Base-by-base conservation (phyloP, 2,888 invertebrate species). In the Drosophila algonquin region DNA sequence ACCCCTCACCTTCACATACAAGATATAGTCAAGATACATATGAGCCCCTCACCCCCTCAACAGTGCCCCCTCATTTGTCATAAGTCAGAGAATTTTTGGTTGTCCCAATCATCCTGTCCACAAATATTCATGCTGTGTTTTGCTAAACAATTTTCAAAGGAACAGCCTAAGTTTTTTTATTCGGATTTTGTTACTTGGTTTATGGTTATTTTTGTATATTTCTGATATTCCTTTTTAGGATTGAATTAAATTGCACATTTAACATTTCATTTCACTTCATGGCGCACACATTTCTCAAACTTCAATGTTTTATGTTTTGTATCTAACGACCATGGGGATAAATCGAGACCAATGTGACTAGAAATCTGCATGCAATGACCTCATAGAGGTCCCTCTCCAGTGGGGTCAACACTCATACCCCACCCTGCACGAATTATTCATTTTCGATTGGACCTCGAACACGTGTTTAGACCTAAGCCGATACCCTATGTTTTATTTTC, bases 121-220 rank as follows among this genome's bases (percentile, higher is more conserved):
- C 18, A 56, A 75, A 74, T 69, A 74, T 87, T 90, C 89, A 89
- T 80, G 84, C 89, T 90, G 89, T 89, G 89, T 89, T 89, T 89
- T 89, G 89, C 89, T 87, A 71, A 76, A 75, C 18, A 64, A 63
- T 80, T 76, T 69, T 47, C n/a, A 52, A 51, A 57, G 55, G 52
- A 63, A 64, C 50, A 71, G 21, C 21, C 21, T 21, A 21, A n/a
- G n/a, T 47, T 3, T 50, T 57, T 56, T 52, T 57, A 64, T 53
- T 67, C 9, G 18, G 6, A 46, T 45, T 8, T 16, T n/a, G 50
- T 63, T n/a, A 24, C 32, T 73, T 63, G 27, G 73, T 54, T 73
- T 64, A 52, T 59, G 63, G 57, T 69, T 53, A 44, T 27, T 53
- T 55, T 55, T 64, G 51, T 46, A 18, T 52, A n/a, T 60, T 61